Conservation (phyloP, 2,888 invertebrate species). For the Gymnoscelis rufifasciata region DNA sequence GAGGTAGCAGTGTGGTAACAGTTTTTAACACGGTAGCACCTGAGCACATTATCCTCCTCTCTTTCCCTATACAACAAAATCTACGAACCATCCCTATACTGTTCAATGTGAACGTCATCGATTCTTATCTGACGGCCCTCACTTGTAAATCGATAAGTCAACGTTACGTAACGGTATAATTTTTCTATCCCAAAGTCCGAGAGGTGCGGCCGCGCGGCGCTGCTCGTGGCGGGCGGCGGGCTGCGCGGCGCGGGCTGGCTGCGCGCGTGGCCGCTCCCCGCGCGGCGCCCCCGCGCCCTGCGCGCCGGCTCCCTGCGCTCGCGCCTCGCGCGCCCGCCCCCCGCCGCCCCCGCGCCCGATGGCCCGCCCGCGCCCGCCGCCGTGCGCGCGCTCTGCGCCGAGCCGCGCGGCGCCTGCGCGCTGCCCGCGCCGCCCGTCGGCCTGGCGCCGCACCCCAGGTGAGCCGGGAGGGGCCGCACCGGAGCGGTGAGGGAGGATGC, state of each 20-base stretch:
- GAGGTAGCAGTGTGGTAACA: too few species aligned
- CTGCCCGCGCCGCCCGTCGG: slow-evolving; percentile 39
- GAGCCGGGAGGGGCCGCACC: not conserved
- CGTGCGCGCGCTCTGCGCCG: slow-evolving; percentile 14
- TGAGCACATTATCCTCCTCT: too few species aligned
- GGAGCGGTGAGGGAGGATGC: too few species aligned
- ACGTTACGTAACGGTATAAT: too few species aligned
- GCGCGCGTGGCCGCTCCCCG: slow-evolving; percentile 38
- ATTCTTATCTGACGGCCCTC: too few species aligned
- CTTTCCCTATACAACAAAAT: too few species aligned
- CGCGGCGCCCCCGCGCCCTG: slow-evolving; percentile 32
- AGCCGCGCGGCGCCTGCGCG: slow-evolving; percentile 33
- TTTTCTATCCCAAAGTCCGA: too few species aligned
- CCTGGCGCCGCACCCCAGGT: slow-evolving; percentile 41
- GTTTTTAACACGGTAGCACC: too few species aligned
- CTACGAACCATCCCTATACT: too few species aligned
- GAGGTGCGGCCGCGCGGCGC: too few species aligned
- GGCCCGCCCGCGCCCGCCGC: slow-evolving; percentile 26
- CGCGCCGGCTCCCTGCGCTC: slow-evolving; percentile 24
- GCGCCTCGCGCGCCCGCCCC: slow-evolving; percentile 28
- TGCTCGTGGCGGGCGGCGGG: slow-evolving; percentile 26
- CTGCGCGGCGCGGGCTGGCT: slow-evolving; percentile 32
- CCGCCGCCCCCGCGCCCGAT: slow-evolving; percentile 20
- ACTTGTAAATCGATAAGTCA: too few species aligned
- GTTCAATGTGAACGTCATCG: too few species aligned